These are phyloP conservation scores for Mirounga angustirostris DNA, from an alignment of 2,113 vertebrate genomes.

Conservation along the genomic window DNA sequence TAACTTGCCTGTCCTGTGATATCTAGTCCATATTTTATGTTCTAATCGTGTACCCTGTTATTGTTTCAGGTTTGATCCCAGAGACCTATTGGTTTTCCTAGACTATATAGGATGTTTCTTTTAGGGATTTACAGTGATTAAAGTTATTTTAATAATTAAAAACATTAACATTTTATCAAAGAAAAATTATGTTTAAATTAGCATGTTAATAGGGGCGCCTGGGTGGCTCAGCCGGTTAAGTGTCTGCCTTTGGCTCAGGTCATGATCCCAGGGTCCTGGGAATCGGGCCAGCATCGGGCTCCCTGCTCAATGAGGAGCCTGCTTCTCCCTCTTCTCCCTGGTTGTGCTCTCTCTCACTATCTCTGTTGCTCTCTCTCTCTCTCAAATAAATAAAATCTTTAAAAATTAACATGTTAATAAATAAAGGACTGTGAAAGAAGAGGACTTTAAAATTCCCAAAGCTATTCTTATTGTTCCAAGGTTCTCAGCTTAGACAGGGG, in stretches of 20 bases:
- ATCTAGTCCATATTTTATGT: background rate
- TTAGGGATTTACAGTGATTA: background rate
- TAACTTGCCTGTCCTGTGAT: background rate
- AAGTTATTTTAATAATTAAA: slow-evolving; percentile 26
- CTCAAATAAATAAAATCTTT: background rate
- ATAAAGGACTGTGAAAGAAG: background rate
- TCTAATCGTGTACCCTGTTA: background rate
- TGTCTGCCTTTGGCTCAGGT: background rate
- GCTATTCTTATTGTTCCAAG: background rate
- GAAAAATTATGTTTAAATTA: background rate
- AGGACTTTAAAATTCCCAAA: background rate
- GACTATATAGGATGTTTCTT: background rate
- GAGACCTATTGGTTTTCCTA: background rate
- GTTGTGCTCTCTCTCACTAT: background rate
- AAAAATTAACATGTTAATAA: background rate
- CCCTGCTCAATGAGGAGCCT: background rate
- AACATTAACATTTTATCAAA: background rate
- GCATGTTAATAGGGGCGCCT: background rate
- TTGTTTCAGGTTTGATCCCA: background rate
- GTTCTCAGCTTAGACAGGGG: background rate
- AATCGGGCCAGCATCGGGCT: background rate
- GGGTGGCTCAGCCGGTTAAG: background rate
- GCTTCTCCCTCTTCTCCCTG: background rate
- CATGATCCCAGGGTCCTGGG: background rate
- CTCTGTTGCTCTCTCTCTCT: background rate